Base-by-base conservation (phyloP, 2,888 invertebrate genomes). In the Bellardia bayeri region DNA sequence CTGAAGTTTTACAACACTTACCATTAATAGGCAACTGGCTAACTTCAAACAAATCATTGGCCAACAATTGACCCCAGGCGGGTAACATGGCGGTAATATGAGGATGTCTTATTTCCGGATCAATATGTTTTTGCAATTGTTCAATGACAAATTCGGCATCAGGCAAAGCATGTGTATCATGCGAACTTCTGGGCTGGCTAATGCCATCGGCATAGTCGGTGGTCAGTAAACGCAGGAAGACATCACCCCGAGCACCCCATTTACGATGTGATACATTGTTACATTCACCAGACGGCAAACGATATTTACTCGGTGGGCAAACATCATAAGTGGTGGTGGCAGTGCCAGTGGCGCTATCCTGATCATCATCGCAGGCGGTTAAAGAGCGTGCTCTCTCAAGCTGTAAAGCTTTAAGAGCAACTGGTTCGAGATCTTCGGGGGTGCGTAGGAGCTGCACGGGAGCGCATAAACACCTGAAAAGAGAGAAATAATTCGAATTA, bases 221-320 rank as follows among this genome's bases (percentile, higher is more conserved):
- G 3, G 96, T 95, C 88, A 97, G 91, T 23, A 97, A 94, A 88
- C 97, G 95, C 54, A 97, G 94, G 92, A 97, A 97, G 5, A 97
- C 95, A 76, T 97, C 97, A 9, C 97, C 97, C 51, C 97, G 95
- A 78, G 96, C 95, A 1, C 98, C 98, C 97, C 98, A 97, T 40
- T 96, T 95, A 2, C 97, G 95, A 92, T 97, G 97, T 58, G 97
- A 95, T 2, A 98, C 96, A 92, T 98, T 98, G 94, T 98, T 98
- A 94, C 98, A 98, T 91, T 96, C 96, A 0, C 97, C 98, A 66
- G 96, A 96, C 0, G 96, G 95, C 85, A 96, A 96, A 76, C 98
- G 95, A 94, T 96, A 98, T 93, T 97, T 97, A 94, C 96, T 97
- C 2, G 97, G 97, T 11, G 97, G 97, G 91, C 97, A 97, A 56